These are phyloP conservation scores for Leucophenga maculata DNA, from an alignment of 2,888 invertebrate genomes.

Conservation along the genomic window DNA sequence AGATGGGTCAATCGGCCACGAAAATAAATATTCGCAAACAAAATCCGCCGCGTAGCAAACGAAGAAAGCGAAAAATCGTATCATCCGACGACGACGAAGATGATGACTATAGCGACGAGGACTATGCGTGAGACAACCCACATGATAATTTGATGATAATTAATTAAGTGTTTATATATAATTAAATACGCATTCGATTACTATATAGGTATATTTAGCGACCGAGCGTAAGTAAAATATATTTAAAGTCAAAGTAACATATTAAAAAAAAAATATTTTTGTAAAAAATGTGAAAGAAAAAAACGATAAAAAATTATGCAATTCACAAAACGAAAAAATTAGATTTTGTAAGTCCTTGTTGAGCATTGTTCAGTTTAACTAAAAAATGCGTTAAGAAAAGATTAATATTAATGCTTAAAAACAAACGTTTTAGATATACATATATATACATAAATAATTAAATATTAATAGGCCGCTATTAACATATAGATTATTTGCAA, in stretches of 20 bases:
- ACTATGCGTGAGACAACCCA: constrained; percentile 64
- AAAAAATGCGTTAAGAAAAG: not conserved
- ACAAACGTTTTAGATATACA: not conserved
- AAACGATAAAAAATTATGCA: constrained; percentile 4
- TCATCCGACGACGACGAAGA: constrained; percentile 77
- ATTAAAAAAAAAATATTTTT: constrained; percentile 11
- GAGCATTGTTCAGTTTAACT: constrained; percentile 3
- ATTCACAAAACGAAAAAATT: not conserved
- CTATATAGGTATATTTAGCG: not conserved
- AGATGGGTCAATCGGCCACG: constrained; percentile 34
- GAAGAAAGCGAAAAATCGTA: constrained; percentile 75
- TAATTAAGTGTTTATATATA: no score
- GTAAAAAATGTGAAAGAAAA: constrained; percentile 4
- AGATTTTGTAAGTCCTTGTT: constrained; percentile 4
- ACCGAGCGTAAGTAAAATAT: no score
- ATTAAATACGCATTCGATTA: no score
- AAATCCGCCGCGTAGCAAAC: constrained; percentile 52
- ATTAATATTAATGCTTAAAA: not conserved
- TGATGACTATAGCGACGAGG: constrained; percentile 78
- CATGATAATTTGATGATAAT: constrained; percentile 4
- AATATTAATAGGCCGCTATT: no score
- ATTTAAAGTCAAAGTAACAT: not conserved
- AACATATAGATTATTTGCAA: not conserved
- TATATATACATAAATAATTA: no score
- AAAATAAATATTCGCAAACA: constrained; percentile 54